These are phyloP conservation scores for Cephalotes varians DNA, from an alignment of 2,888 invertebrate species.

Conservation along the genomic window DNA sequence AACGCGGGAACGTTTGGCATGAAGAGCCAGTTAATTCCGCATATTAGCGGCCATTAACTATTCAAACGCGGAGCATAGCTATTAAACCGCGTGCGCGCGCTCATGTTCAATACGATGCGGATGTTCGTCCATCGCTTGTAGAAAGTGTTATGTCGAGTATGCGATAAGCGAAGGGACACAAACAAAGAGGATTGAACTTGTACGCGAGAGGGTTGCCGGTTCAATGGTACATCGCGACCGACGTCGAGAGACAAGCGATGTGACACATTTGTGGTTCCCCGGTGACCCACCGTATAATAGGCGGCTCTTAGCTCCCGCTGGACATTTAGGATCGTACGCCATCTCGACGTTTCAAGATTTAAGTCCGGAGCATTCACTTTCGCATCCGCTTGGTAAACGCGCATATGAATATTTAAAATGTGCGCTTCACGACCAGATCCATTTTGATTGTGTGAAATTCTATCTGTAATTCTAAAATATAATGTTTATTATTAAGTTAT, in stretches of 20 bases:
- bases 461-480: neutral
- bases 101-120: slow-evolving; percentile 36
- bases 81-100: slow-evolving; percentile 31
- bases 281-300: slow-evolving; percentile 68
- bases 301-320: slow-evolving; percentile 39
- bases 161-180: slow-evolving; percentile 40
- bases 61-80: slow-evolving; percentile 42
- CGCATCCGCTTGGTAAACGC: neutral
- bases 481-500: slow-evolving; percentile 1
- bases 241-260: slow-evolving; percentile 68
- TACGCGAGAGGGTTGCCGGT: slow-evolving; percentile 63
- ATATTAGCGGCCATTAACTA: slow-evolving; percentile 52
- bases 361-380: neutral
- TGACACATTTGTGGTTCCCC: slow-evolving; percentile 80
- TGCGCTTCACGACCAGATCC: neutral
- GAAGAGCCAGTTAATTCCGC: slow-evolving; percentile 35
- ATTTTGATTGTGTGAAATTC: neutral
- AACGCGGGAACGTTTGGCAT: slow-evolving; percentile 23
- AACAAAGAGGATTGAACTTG: slow-evolving; percentile 54
- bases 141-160: slow-evolving; percentile 52
- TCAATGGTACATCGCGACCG: slow-evolving; percentile 61
- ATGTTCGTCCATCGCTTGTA: slow-evolving; percentile 43
- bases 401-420: neutral
- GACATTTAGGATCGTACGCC: slow-evolving; percentile 62
- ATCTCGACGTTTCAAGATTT: slow-evolving; percentile 46